Conservation (phyloP, 2,888 invertebrate species). For the Holacanthella duospinosa region DNA sequence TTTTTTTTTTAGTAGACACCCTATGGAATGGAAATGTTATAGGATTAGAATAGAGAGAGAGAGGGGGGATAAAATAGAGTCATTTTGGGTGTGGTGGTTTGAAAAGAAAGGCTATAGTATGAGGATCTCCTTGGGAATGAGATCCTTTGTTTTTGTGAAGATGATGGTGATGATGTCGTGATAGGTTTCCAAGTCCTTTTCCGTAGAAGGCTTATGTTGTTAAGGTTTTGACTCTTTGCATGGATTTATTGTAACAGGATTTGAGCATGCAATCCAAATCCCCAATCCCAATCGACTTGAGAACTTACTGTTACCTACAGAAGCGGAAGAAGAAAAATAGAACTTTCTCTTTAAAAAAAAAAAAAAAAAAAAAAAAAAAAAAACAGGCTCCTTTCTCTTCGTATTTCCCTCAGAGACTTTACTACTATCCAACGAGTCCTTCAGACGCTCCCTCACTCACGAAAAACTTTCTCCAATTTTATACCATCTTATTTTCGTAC, state of each 20-base stretch:
- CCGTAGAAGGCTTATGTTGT: neutral
- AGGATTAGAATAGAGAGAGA: neutral
- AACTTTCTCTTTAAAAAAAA: neutral
- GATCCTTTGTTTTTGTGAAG: neutral
- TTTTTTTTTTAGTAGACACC: too few species aligned
- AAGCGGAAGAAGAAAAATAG: neutral
- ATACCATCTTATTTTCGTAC: slow-evolving; percentile 24
- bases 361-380: too few species aligned
- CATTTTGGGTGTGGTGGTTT: slow-evolving; percentile 37
- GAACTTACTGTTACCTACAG: neutral
- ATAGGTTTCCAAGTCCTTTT: neutral
- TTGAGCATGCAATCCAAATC: slow-evolving; percentile 23
- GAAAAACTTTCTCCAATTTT: slow-evolving; percentile 15
- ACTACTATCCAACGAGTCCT: neutral
- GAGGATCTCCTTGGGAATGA: neutral
- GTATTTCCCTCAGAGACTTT: neutral
- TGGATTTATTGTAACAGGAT: slow-evolving; percentile 33
- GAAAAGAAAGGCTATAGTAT: neutral
- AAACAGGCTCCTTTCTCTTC: neutral
- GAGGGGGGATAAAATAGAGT: slow-evolving; percentile 35
- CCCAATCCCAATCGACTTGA: neutral
- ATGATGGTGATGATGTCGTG: neutral
- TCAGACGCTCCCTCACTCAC: slow-evolving; percentile 2
- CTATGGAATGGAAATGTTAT: too few species aligned
- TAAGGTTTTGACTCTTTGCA: neutral